These are phyloP conservation scores for Perognathus longimembris DNA, from an alignment of 2,113 vertebrate species.

Conservation along the genomic window DNA sequence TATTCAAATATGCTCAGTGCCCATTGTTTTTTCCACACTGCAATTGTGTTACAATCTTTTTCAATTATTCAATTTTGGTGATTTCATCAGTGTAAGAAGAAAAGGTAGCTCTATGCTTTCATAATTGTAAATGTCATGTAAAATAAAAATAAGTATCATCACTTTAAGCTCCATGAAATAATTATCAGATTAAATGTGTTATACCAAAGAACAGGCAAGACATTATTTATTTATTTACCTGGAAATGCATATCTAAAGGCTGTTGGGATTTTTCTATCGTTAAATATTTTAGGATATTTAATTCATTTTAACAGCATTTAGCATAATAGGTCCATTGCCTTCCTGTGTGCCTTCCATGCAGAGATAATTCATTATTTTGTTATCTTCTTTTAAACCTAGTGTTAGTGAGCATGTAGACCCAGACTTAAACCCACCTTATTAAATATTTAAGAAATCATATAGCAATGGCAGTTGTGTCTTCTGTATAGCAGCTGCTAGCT, in stretches of 20 bases:
- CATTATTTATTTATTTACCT: slow-evolving; percentile 26
- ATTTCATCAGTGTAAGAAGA: not conserved
- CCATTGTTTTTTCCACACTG: too few relatives aligned
- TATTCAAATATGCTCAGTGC: too few relatives aligned
- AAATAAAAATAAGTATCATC: slow-evolving; percentile 24
- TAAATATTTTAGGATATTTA: slow-evolving; percentile 48
- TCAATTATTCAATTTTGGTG: slow-evolving; percentile 29
- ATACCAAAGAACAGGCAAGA: slow-evolving; percentile 24
- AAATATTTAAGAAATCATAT: slow-evolving; percentile 79
- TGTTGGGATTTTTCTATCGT: slow-evolving; percentile 38
- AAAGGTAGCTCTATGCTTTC: slow-evolving; percentile 7
- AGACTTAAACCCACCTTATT: slow-evolving; percentile 75
- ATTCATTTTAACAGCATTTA: slow-evolving; percentile 60
- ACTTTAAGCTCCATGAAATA: slow-evolving; percentile 43
- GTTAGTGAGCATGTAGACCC: slow-evolving; percentile 51
- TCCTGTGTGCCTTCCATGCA: not conserved
- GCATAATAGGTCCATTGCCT: slow-evolving; percentile 5
- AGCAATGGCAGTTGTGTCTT: slow-evolving; percentile 62
- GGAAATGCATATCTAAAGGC: slow-evolving; percentile 16
- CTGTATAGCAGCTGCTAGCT: slow-evolving; percentile 65
- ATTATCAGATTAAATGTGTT: slow-evolving; percentile 65
- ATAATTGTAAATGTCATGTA: not conserved
- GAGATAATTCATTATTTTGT: slow-evolving; percentile 57
- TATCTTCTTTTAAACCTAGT: slow-evolving; percentile 69
- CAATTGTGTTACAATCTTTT: too few relatives aligned